Conservation (phyloP, 2,113 vertebrate genomes). For the Oryzias javanicus region DNA sequence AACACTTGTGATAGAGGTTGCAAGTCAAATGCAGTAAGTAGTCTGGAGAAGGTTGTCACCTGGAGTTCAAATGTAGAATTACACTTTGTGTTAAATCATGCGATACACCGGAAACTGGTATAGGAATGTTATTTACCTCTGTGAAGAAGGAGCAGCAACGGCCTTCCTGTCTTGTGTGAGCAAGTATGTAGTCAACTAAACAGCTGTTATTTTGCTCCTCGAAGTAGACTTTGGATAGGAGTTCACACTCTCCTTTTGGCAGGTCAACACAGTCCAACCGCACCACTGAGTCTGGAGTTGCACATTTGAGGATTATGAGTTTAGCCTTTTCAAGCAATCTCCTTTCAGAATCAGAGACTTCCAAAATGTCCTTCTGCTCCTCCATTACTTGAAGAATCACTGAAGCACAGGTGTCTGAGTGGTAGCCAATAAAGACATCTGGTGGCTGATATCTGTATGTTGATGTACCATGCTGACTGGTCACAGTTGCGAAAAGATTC, state of each 20-base stretch:
- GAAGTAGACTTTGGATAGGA: slow-evolving; percentile 78
- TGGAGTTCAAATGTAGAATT: slow-evolving; percentile 49
- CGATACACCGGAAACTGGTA: background rate
- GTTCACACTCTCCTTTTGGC: slow-evolving; percentile 51
- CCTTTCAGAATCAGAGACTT: slow-evolving; percentile 35
- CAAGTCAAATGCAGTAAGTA: slow-evolving; percentile 84
- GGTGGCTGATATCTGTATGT: slow-evolving; percentile 74
- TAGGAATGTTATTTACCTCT: slow-evolving; percentile 78
- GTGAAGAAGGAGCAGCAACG: slow-evolving; percentile 70
- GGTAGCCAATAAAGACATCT: slow-evolving; percentile 91
- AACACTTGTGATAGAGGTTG: slow-evolving; percentile 66
- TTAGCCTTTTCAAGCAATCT: slow-evolving; percentile 70
- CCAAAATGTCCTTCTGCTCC: slow-evolving; percentile 35
- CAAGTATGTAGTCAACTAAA: slow-evolving; percentile 82
- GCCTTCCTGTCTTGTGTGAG: slow-evolving; percentile 45
- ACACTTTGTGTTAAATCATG: background rate
- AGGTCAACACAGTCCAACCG: slow-evolving; percentile 72
- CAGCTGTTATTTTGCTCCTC: slow-evolving; percentile 81
- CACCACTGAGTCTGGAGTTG: slow-evolving; percentile 89
- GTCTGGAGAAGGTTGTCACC: slow-evolving; percentile 95
- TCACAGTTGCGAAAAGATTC: slow-evolving; percentile 61
- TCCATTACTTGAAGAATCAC: slow-evolving; percentile 83
- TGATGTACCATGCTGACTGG: slow-evolving; percentile 33
- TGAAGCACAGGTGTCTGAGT: slow-evolving; percentile 87
- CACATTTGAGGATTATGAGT: slow-evolving; percentile 83